Base-by-base conservation (phyloP, 2,888 invertebrate genomes). In the Eupithecia abbreviata region DNA sequence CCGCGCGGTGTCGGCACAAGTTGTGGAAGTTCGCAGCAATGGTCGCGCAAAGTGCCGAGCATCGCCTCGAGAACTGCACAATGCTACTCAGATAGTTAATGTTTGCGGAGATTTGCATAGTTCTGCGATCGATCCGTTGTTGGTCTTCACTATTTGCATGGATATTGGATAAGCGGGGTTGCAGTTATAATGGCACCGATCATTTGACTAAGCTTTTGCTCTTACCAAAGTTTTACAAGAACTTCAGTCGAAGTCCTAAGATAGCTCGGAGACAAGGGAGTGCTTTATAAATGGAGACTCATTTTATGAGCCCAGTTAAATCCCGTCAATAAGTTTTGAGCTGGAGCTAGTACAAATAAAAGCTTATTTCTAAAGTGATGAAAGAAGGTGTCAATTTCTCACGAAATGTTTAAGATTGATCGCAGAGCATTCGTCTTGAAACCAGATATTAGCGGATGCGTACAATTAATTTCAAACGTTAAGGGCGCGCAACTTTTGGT, bases 391-490 rank as follows among this genome's bases (percentile, higher is more conserved):
- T 66, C 66, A 66, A 66, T 66, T 30, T 66, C 42, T 15, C 66
- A 66, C 62, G 58, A 55, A 62, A 58, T 67, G 66, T 68, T 58
- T 67, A 75, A 78, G 75, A 75, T 75, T 73, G 71, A 78, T 78
- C 62, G 71, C 71, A 41, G 47, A 47, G n/a, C 71, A 58, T 72
- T 67, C 72, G 45, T 78, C 74, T 75, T 72, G 80, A 73, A 79
- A 81, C 81, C 77, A 80, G 79, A 81, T 81, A 82, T 77, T 75
- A 76, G 75, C 71, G 72, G 76, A 81, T 62, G 73, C 76, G 80
- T 77, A 79, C 77, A 80, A 82, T 86, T 88, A 86, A 88, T 79
- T 79, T 77, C 67, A 72, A 79, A 78, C 74, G 72, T 77, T 68
- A 76, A 82, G 30, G 30, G 18, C 12, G 30, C 30, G 62, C 30